phyloP scores from a whole-genome alignment of 1,140 invertebrate species.

The Orchestia grillus region DNA sequence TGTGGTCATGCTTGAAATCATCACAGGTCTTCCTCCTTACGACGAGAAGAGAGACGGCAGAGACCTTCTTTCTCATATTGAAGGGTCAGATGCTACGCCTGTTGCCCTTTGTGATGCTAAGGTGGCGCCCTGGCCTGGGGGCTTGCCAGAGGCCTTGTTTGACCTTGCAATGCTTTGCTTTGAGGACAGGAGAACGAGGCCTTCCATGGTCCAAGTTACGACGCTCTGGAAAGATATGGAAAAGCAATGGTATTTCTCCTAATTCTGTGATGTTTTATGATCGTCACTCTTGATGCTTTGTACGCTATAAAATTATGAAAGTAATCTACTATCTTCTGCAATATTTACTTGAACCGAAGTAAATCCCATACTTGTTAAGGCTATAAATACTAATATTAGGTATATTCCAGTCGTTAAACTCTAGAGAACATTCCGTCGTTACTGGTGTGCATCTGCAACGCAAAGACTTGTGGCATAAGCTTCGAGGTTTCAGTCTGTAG shows the following conservation, averaged over 20 bases:
- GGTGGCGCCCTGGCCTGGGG: constrained; percentile 65
- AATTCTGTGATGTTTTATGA: too few species aligned
- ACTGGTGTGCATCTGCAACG: too few species aligned
- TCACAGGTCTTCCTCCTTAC: constrained; percentile 78
- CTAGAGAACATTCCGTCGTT: too few species aligned
- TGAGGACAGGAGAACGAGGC: constrained; percentile 68
- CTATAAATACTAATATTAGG: too few species aligned
- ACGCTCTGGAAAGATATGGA: not conserved
- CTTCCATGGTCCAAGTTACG: constrained; percentile 68
- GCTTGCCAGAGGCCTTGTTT: constrained; percentile 63
- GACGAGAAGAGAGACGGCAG: constrained; percentile 74
- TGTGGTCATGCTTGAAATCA: constrained; percentile 79
- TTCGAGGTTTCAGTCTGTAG: too few species aligned
- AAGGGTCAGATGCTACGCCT: constrained; percentile 61
- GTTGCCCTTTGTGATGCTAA: constrained; percentile 63
- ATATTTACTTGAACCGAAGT: too few species aligned
- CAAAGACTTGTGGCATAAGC: too few species aligned
- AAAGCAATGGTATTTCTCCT: not conserved
- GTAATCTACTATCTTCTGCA: too few species aligned
- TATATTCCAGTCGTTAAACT: too few species aligned
- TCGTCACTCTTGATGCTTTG: too few species aligned
- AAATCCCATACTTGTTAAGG: too few species aligned
- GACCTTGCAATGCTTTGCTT: constrained; percentile 67
- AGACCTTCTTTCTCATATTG: constrained; percentile 71
- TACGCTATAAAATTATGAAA: too few species aligned